phyloP scores from a whole-genome alignment of 2,797 vertebrate species.

The Myotis planiceps region DNA sequence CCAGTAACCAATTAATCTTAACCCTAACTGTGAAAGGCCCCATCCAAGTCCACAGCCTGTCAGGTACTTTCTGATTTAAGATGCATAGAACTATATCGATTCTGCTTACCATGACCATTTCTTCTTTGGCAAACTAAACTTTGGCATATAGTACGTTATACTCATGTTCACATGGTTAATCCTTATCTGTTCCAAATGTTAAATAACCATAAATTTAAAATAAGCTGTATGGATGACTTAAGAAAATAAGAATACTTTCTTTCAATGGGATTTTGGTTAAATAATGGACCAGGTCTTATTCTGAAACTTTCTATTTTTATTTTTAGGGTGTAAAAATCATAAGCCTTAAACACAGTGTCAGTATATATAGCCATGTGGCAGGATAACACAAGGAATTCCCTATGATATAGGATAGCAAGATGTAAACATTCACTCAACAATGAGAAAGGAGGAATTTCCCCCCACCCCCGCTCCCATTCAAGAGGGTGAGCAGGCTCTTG shows the following conservation, averaged over 20 bases:
- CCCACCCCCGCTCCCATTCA: neutral
- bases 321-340: slow-evolving; percentile 23
- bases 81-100: neutral
- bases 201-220: slow-evolving; percentile 12
- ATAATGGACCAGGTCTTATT: neutral
- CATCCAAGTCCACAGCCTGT: neutral
- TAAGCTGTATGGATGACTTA: neutral
- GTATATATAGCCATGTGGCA: neutral
- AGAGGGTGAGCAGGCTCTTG: neutral
- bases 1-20: neutral
- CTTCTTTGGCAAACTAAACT: neutral
- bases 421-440: neutral
- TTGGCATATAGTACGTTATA: neutral
- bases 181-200: neutral
- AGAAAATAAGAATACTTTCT: neutral
- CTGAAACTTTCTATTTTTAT: neutral
- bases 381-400: neutral
- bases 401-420: neutral
- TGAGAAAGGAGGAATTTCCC: neutral
- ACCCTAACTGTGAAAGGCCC: neutral
- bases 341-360: neutral
- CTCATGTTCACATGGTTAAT: neutral
- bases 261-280: neutral
- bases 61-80: neutral
- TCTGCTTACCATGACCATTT: neutral